Evolutionary conservation across 2,888 invertebrate genomes (phyloP).

Genomic region (Synergus japonicus): DNA sequence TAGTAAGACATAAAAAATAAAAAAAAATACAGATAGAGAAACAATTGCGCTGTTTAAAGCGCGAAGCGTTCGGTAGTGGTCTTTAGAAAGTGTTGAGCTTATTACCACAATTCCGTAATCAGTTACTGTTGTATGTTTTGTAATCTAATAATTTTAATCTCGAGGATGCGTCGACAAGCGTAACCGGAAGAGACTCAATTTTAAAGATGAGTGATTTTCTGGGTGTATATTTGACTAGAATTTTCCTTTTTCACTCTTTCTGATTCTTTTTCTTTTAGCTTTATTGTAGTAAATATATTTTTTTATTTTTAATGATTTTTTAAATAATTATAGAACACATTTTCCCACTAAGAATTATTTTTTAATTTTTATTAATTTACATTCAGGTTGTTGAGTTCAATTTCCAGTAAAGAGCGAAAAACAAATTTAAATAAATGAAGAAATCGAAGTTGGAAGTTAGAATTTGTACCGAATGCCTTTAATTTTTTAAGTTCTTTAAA

Average conservation of each 20-base stretch:
- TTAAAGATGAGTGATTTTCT: not conserved
- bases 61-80: not conserved
- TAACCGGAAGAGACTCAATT: not conserved
- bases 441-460: too few species aligned
- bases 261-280: too few species aligned
- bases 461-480: not conserved
- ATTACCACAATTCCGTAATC: slow-evolving; percentile 24
- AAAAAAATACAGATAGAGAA: not conserved
- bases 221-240: not conserved
- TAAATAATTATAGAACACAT: too few species aligned
- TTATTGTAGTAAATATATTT: too few species aligned
- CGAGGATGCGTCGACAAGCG: not conserved
- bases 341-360: too few species aligned
- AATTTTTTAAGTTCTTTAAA: not conserved
- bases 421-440: too few species aligned
- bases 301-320: too few species aligned
- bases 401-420: too few species aligned
- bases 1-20: not conserved
- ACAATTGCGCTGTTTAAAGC: slow-evolving; percentile 1
- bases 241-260: not conserved
- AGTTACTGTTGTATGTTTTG: slow-evolving; percentile 3
- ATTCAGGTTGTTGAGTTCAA: too few species aligned
- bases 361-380: too few species aligned
- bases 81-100: not conserved
- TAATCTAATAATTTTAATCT: slow-evolving; percentile 6